Base-by-base conservation (phyloP, 2,797 vertebrate species). In the Avahi laniger region DNA sequence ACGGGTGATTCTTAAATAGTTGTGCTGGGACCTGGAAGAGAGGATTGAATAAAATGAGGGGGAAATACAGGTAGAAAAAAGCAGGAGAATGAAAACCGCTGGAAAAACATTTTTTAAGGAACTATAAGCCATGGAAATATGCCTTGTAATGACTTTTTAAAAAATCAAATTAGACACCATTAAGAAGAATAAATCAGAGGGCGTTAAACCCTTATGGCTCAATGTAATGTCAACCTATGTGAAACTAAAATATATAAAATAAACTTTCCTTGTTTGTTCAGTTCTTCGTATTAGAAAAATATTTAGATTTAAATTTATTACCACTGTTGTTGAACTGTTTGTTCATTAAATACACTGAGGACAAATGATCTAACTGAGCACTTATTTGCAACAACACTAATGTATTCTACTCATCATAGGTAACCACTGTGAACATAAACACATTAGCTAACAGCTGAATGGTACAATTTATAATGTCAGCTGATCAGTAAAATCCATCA, bases 1-100 rank as follows among this genome's bases (percentile, higher is more conserved):
- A 57, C 99, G 99, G 5, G 99, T 99, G 98, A 99, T 99, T 96
- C 99, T 99, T 97, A 99, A 98, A 98, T 99, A 99, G 98, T 99
- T 99, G 99, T 99, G 99, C 98, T 99, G 99, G 89, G 99, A 99
- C 98, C 99, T 99, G 98, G 38, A 96, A 97, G 85, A 97, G 20
- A 97, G 81, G 54, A 97, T 86, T 84, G 20, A 87, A 92, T 52
- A 87, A 69, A 93, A 69, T 54, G 48, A 93, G 52, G 30, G 30
- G 65, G 43, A 35, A 63, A 73, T 65, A 72, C 30, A 79, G 46
- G 48, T 52, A 18, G 95, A 94, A 70, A 72, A 97, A 97, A 81
- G 3, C 14, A 88, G 7, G 18, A 12, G 18, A 67, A 67, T 65
- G 26, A 65, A 76, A 94, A 70, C 13, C 4, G 43, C 1, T 22